These are phyloP conservation scores for Acheta domesticus DNA, from an alignment of 2,888 invertebrate species.

Conservation along the genomic window DNA sequence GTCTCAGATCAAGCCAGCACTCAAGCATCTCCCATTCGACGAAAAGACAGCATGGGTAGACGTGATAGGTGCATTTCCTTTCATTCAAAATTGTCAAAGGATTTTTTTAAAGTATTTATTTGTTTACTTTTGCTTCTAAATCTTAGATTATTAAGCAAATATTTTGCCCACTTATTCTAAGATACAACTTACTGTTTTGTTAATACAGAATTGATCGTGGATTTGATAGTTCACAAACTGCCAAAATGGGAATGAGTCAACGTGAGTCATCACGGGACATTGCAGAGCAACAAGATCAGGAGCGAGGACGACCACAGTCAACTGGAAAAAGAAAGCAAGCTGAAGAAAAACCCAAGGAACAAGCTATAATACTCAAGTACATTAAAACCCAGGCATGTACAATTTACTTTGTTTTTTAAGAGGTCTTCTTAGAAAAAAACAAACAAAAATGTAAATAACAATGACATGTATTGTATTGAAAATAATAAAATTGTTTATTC, in stretches of 20 bases:
- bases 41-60: constrained; percentile 72
- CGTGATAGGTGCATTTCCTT: constrained; percentile 58
- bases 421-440: too few relatives aligned
- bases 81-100: too few relatives aligned
- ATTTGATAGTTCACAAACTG: constrained; percentile 52
- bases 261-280: constrained; percentile 55
- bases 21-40: constrained; percentile 70
- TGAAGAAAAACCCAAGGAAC: constrained; percentile 54
- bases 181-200: too few relatives aligned
- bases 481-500: too few relatives aligned
- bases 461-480: too few relatives aligned
- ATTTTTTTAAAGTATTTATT: neutral
- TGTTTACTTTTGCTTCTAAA: constrained; percentile 22
- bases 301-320: constrained; percentile 31
- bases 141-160: neutral
- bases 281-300: constrained; percentile 50
- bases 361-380: constrained; percentile 72
- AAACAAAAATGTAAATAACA: too few relatives aligned
- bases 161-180: constrained; percentile 44
- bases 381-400: constrained; percentile 63
- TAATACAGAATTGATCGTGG: constrained; percentile 51
- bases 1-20: constrained; percentile 78
- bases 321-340: constrained; percentile 21
- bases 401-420: too few relatives aligned
- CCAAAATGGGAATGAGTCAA: constrained; percentile 47